A percentile compares a stretch with the other conserved stretches of the same genome.
These are phyloP conservation scores for Parazoanthus atlanticus DNA, from an alignment of 92 coral and sea anemone genomes.

Conservation along the genomic window DNA sequence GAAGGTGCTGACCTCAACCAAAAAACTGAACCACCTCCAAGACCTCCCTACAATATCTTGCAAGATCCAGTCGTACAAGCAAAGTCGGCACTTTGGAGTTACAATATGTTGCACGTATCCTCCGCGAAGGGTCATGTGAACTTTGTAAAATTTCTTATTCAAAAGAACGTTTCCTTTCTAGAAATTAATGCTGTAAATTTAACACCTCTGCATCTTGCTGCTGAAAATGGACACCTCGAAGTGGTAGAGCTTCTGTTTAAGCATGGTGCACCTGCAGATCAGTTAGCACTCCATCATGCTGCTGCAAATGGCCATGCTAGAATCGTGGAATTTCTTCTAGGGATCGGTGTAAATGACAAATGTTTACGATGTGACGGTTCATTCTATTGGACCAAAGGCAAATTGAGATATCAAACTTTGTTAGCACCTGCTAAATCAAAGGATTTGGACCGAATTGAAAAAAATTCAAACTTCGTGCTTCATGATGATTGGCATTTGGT, in stretches of 20 bases:
- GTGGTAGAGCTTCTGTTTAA: conserved; percentile 55
- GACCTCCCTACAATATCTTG: conserved; percentile 8
- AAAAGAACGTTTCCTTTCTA: conserved; percentile 22
- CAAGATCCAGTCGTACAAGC: conserved; percentile 40
- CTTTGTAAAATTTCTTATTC: conserved; percentile 50
- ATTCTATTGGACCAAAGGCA: conserved; percentile 54
- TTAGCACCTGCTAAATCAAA: too few relatives aligned
- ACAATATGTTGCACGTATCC: conserved; percentile 62
- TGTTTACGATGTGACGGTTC: conserved; percentile 72
- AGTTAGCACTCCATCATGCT: conserved; percentile 72
- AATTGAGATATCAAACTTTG: conserved; percentile 38
- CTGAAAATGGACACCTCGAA: conserved; percentile 58
- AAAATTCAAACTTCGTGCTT: background rate
- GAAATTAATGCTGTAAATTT: conserved; percentile 41
- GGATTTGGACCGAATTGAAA: too few relatives aligned
- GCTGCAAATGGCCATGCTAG: conserved; percentile 60
- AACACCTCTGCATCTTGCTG: conserved; percentile 66
- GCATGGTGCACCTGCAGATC: conserved; percentile 61
- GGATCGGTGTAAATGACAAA: conserved; percentile 40
- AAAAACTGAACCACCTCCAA: conserved; percentile 25
- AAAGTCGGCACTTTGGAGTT: conserved; percentile 50
- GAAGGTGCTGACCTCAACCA: conserved; percentile 57
- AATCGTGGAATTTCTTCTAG: conserved; percentile 56
- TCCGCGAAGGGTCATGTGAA: conserved; percentile 55
- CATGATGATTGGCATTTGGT: conserved; percentile 56